Conservation (phyloP, 2,888 invertebrate species). For the Choristoneura rosaceana region DNA sequence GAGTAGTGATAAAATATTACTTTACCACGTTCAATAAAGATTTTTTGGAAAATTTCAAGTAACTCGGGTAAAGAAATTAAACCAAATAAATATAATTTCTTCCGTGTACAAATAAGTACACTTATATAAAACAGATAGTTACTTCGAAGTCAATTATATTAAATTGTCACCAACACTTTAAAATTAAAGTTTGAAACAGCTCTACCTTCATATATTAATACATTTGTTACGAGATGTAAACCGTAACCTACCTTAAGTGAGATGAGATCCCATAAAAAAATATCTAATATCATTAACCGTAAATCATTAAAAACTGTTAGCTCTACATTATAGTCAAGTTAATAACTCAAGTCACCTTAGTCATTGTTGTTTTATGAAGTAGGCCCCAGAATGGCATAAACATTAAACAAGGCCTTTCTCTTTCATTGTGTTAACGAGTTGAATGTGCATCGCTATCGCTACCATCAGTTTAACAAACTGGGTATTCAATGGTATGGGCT, state of each 20-base stretch:
- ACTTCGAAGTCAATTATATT: neutral
- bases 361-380: neutral
- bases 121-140: no score
- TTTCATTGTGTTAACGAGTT: conserved; percentile 16
- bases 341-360: neutral
- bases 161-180: neutral
- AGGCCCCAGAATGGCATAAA: neutral
- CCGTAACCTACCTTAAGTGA: no score
- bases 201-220: neutral
- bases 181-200: neutral
- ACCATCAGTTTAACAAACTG: neutral
- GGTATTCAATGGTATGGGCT: neutral
- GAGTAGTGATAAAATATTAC: no score
- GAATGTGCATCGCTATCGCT: neutral
- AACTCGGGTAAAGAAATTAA: no score
- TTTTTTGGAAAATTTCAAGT: no score
- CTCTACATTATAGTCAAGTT: no score
- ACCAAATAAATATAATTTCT: no score
- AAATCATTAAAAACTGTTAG: neutral
- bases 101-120: no score
- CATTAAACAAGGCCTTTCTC: conserved; percentile 29
- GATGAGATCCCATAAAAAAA: no score
- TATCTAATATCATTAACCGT: no score
- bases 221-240: no score
- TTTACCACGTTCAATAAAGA: no score